Evolutionary conservation across 23 tunicate genomes (phyloP), one percentile per base, ranked within the genome.

Genomic region (Oikopleura albicans): DNA sequence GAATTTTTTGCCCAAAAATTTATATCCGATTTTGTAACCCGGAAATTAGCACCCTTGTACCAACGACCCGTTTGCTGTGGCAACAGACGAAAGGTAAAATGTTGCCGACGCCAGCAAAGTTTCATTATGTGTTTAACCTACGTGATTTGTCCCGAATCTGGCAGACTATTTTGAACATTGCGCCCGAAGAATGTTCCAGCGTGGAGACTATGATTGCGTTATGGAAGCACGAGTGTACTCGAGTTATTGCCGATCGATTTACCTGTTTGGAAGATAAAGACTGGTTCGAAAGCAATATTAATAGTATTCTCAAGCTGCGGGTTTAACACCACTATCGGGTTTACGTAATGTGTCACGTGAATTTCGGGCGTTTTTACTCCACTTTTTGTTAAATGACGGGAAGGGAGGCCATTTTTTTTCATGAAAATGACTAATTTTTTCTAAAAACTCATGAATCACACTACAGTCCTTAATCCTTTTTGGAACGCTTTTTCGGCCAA

Each of bases 41-140:
- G n/a, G n/a, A n/a, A n/a, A n/a, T n/a, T n/a, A n/a, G n/a, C n/a
- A n/a, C n/a, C n/a, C 90, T 95, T 0, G 91, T 95, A 4, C 92
- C 99, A 1, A 89, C 91, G 22, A 95, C 99, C 39, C 76, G 99
- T 38, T 66, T 84, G 0, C 84, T 95, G 41, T 95, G 99, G 99
- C 99, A 95, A 79, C 85, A 87, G 90, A 95, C 99, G 0, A 95
- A 95, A 85, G 89, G 87, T 36, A 95, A 95, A 83, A 95, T 95
- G 99, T 88, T 95, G 56, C 92, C 99, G 0, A 95, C 99, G 0
- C 99, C 99, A 39, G 96, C 99, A 1, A 95, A 95, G 84, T 95
- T 95, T 76, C 99, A 95, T 84, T 95, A 95, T 91, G 91, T 95
- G 75, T 95, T 95, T 87, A 95, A 95, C 85, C 87, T 95, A 39